These are phyloP conservation scores for Wasmannia auropunctata DNA, from an alignment of 1,140 invertebrate genomes.

Conservation along the genomic window DNA sequence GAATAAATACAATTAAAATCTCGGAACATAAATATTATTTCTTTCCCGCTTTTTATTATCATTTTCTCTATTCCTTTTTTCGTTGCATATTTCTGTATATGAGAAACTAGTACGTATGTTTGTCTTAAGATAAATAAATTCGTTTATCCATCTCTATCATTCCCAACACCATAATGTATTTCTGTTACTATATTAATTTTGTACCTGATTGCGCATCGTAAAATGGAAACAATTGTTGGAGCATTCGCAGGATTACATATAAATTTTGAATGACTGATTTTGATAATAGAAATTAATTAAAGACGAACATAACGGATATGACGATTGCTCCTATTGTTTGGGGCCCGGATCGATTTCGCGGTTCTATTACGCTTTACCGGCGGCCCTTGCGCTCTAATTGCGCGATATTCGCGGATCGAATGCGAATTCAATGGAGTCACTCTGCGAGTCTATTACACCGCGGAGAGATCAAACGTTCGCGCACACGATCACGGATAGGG, in stretches of 20 bases:
- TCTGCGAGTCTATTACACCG: slow-evolving; percentile 55
- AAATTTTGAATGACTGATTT: slow-evolving; percentile 37
- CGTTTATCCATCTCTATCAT: neutral
- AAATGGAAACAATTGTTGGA: neutral
- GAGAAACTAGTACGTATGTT: neutral
- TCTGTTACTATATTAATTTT: neutral
- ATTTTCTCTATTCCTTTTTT: neutral
- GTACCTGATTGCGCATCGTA: neutral
- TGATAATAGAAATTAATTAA: slow-evolving; percentile 59
- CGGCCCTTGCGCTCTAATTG: slow-evolving; percentile 46
- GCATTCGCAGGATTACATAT: neutral
- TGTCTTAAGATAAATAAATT: neutral
- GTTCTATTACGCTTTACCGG: slow-evolving; percentile 13
- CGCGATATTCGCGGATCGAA: slow-evolving; percentile 38
- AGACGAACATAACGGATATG: slow-evolving; percentile 35
- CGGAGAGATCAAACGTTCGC: slow-evolving; percentile 56
- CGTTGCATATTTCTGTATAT: neutral
- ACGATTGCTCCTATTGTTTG: slow-evolving; percentile 50
- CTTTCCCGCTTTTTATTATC: neutral
- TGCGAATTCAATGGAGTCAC: slow-evolving; percentile 53
- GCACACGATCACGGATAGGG: slow-evolving; percentile 36
- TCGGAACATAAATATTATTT: neutral
- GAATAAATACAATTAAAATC: neutral
- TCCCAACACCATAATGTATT: neutral
- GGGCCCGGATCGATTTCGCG: slow-evolving; percentile 25